Percentiles rank a stretch among this genome's conserved stretches.
These are phyloP conservation scores for Coturnix japonica DNA, from an alignment of 2,113 vertebrate genomes.

Conservation along the genomic window DNA sequence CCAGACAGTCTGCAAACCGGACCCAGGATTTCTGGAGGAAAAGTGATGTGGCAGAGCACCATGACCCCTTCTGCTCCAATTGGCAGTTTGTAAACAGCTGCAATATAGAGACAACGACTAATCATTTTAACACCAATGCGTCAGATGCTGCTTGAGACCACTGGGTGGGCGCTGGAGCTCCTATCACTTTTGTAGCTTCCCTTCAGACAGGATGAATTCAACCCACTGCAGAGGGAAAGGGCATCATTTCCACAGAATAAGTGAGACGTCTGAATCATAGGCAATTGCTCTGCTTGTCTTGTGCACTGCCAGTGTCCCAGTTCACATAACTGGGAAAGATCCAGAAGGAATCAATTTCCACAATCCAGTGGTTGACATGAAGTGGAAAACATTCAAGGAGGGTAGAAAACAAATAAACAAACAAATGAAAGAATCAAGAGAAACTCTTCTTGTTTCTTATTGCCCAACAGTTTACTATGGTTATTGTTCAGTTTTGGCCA, in stretches of 20 bases:
- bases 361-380: conserved; percentile 64
- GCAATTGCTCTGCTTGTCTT: background rate
- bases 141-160: background rate
- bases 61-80: background rate
- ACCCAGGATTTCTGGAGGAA: background rate
- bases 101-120: background rate
- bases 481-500: conserved; percentile 69
- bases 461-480: conserved; percentile 71
- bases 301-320: background rate
- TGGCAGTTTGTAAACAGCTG: background rate
- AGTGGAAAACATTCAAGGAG: conserved; percentile 71
- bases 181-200: background rate
- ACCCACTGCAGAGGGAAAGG: background rate
- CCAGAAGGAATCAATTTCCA: conserved; percentile 68
- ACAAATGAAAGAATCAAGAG: conserved; percentile 3
- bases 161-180: background rate
- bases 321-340: conserved; percentile 48
- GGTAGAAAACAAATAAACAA: conserved; percentile 52
- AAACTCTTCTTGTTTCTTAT: conserved; percentile 51
- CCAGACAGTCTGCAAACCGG: background rate
- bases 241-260: conserved; percentile 2
- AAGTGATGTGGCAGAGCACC: background rate
- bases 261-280: conserved; percentile 6
- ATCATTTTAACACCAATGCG: background rate
- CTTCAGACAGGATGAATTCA: background rate